A percentile compares a stretch with the other conserved stretches of the same genome.
phyloP scores from a whole-genome alignment of 2,113 vertebrate genomes.

The Dicrurus megarhynchus region DNA sequence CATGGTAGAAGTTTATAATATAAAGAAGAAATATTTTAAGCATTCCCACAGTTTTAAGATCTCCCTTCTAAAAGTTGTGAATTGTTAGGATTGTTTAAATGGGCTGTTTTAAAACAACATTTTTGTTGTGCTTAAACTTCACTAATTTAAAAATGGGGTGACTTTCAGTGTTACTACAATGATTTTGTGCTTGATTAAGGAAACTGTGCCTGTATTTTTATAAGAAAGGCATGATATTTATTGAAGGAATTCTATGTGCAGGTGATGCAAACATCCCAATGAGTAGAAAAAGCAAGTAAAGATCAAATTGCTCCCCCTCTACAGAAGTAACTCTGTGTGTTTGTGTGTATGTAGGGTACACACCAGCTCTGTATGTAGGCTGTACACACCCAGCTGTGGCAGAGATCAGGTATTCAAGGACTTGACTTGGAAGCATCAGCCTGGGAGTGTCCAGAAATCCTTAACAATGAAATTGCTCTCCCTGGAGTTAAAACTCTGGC shows the following conservation, averaged over 20 bases:
- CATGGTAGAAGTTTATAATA: background rate
- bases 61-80: background rate
- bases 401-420: background rate
- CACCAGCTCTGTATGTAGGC: background rate
- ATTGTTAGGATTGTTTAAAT: background rate
- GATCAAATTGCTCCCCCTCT: background rate
- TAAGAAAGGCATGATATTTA: background rate
- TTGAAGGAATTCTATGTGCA: background rate
- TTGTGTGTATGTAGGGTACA: background rate
- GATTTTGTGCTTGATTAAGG: background rate
- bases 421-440: background rate
- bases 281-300: background rate
- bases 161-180: background rate
- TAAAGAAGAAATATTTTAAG: background rate
- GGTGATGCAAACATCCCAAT: background rate
- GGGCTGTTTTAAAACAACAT: background rate
- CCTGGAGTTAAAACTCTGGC: background rate
- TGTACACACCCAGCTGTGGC: background rate
- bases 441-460: background rate
- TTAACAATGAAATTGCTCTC: background rate
- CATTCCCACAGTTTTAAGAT: background rate
- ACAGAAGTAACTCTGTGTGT: background rate
- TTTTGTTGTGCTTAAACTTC: background rate
- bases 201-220: background rate
- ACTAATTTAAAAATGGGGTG: background rate